Evolutionary conservation across 2,797 vertebrate species (phyloP).

Genomic region (Cygnus olor): DNA sequence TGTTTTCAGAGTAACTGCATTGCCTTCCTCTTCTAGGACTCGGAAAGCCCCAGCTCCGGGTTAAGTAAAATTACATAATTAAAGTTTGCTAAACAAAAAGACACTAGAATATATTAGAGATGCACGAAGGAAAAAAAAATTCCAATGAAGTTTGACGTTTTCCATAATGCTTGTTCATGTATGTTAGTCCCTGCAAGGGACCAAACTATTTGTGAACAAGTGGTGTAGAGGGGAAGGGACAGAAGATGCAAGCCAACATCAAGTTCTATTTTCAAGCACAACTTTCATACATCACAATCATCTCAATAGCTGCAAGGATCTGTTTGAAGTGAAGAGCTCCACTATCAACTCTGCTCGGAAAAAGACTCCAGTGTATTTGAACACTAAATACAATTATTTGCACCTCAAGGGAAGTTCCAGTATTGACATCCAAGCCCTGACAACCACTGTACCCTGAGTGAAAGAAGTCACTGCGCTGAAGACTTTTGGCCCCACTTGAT

Average conservation of each 20-base stretch:
- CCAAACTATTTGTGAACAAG: not conserved
- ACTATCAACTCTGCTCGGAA: not conserved
- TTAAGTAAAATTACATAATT: conserved; percentile 9
- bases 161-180: not conserved
- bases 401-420: not conserved
- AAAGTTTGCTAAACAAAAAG: conserved; percentile 25
- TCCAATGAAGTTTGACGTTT: not conserved
- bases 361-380: not conserved
- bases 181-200: not conserved
- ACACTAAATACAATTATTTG: not conserved
- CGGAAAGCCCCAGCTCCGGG: conserved; percentile 16
- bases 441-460: not conserved
- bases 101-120: conserved; percentile 18
- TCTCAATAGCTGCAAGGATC: not conserved
- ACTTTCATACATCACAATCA: not conserved
- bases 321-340: not conserved
- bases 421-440: not conserved
- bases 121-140: not conserved
- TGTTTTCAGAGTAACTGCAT: conserved; percentile 10
- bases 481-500: not conserved
- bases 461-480: not conserved
- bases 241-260: not conserved
- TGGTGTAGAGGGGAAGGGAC: not conserved
- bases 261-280: conserved; percentile 26
- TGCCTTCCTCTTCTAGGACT: conserved; percentile 14